Evolutionary conservation across 2,797 vertebrate species (phyloP).

Genomic region (Pterois miles): DNA sequence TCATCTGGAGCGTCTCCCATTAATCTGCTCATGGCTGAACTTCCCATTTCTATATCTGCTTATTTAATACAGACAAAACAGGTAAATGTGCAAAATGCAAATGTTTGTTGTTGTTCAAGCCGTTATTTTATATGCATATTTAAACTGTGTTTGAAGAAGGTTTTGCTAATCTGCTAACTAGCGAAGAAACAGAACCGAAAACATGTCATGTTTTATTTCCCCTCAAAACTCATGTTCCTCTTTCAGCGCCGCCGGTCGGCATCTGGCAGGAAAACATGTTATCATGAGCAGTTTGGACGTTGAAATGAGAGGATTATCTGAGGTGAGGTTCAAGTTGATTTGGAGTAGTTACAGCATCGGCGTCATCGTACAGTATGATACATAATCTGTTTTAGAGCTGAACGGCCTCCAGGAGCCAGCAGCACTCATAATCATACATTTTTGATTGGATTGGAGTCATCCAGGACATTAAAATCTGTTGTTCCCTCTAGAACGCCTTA

Average conservation of each 20-base stretch:
- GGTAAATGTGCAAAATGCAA: not conserved
- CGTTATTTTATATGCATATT: not conserved
- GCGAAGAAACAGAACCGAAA: not conserved
- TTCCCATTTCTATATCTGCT: not conserved
- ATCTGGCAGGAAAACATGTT: constrained; percentile 23
- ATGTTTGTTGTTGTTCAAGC: not conserved
- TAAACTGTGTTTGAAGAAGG: not conserved
- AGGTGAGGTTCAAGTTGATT: constrained; percentile 53
- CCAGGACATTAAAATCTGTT: constrained; percentile 73
- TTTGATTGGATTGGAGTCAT: constrained; percentile 74
- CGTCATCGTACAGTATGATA: constrained; percentile 33
- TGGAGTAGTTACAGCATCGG: constrained; percentile 8
- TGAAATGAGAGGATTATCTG: constrained; percentile 53
- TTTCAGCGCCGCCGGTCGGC: not conserved
- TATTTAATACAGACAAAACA: not conserved
- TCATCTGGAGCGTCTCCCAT: too few species aligned
- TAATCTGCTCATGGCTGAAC: not conserved
- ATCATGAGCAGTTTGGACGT: constrained; percentile 31
- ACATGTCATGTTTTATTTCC: not conserved
- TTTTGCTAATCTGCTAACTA: not conserved
- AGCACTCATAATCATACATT: constrained; percentile 67
- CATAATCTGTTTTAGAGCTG: constrained; percentile 64
- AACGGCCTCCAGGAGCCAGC: constrained; percentile 60
- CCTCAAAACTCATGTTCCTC: not conserved
- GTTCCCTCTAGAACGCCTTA: constrained; percentile 63